phyloP scores from a whole-genome alignment of 1,140 invertebrate species.

The Cydia fagiglandana region DNA sequence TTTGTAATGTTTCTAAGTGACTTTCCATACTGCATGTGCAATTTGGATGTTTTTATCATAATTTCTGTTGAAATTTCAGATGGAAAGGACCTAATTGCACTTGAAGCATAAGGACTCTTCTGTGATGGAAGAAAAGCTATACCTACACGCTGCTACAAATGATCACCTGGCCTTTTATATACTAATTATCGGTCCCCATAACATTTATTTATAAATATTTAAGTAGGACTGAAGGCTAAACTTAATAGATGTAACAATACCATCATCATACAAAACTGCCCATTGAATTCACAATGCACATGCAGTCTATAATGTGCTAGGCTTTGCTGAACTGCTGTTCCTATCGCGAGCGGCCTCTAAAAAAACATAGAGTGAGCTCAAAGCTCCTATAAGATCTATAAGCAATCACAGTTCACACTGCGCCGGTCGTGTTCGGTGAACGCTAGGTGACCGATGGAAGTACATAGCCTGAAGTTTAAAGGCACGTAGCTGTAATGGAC shows the following conservation, averaged over 20 bases:
- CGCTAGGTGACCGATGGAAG: not conserved
- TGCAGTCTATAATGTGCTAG: slow-evolving; percentile 12
- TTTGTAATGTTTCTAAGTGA: too few relatives aligned
- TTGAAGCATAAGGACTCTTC: too few relatives aligned
- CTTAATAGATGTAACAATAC: not conserved
- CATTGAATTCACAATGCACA: slow-evolving; percentile 11
- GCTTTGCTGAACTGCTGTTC: not conserved
- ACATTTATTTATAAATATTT: not conserved
- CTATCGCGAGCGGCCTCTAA: not conserved
- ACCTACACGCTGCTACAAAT: too few relatives aligned
- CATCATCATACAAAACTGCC: slow-evolving; percentile 13
- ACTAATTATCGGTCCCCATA: not conserved
- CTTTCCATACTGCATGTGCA: too few relatives aligned
- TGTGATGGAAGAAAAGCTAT: too few relatives aligned
- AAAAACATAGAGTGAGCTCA: not conserved
- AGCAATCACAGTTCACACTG: not conserved
- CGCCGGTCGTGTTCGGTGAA: not conserved
- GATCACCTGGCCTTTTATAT: too few relatives aligned
- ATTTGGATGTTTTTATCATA: too few relatives aligned
- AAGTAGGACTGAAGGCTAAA: slow-evolving; percentile 1
- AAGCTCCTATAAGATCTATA: not conserved
- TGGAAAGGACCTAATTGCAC: too few relatives aligned
- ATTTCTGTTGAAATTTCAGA: too few relatives aligned
- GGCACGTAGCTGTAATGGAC: slow-evolving; percentile 17
- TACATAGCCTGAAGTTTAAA: not conserved